Percentiles rank a stretch among this genome's conserved stretches.
phyloP scores from a whole-genome alignment of 2,888 invertebrate species.

The Taenaris catops region DNA sequence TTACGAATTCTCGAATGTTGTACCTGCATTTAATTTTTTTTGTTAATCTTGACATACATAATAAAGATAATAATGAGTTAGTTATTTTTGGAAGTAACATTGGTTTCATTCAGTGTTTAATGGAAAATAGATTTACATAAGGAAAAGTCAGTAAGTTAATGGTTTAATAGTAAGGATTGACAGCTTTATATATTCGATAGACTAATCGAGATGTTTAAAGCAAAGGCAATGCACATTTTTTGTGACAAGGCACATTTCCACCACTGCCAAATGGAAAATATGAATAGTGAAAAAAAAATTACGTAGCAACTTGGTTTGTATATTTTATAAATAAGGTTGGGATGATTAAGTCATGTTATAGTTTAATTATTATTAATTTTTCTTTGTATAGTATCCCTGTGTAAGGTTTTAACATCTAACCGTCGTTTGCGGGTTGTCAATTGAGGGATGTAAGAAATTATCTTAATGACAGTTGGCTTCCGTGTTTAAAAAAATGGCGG shows the following conservation, averaged over 20 bases:
- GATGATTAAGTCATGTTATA: conserved; percentile 73
- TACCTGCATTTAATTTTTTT: conserved; percentile 79
- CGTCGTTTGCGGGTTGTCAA: conserved; percentile 34
- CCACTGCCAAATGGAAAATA: conserved; percentile 72
- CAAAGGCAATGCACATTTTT: conserved; percentile 50
- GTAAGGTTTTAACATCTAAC: conserved; percentile 52
- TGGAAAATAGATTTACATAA: conserved; percentile 59
- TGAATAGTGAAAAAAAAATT: conserved; percentile 49
- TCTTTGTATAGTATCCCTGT: conserved; percentile 69
- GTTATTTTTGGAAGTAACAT: conserved; percentile 60
- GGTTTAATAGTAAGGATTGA: conserved; percentile 64
- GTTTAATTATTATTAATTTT: conserved; percentile 70
- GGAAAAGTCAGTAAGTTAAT: conserved; percentile 72
- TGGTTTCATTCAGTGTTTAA: conserved; percentile 42
- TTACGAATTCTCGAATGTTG: conserved; percentile 78
- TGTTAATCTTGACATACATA: conserved; percentile 76
- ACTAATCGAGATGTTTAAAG: conserved; percentile 49
- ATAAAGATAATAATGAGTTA: conserved; percentile 66
- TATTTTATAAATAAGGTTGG: conserved; percentile 70
- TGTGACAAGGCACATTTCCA: conserved; percentile 80
- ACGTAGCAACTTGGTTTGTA: conserved; percentile 62
- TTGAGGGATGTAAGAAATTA: conserved; percentile 11
- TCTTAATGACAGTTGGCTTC: conserved; percentile 27
- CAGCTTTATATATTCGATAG: conserved; percentile 74
- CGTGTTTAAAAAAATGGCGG: conserved; percentile 16